Evolutionary conservation across 2,797 vertebrate genomes (phyloP), one percentile per base, ranked within the genome.

Genomic region (Hypotaenidia okinawae): DNA sequence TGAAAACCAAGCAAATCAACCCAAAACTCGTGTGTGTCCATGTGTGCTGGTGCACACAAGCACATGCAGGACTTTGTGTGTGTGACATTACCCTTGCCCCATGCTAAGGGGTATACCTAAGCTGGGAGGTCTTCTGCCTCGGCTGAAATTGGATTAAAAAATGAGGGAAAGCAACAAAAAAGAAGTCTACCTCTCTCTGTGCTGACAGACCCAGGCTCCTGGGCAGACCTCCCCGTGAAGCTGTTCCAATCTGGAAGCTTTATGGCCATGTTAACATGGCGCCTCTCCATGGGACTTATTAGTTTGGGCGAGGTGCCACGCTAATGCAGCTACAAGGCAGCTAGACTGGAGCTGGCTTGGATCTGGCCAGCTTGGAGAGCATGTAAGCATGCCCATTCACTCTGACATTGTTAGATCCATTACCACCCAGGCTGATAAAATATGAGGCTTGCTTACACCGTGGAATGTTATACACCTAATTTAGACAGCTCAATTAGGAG

Each of bases 211-310:
- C 47, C 1, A 1, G 62, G 84, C 69, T 67, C 59, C 77, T 84
- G 19, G 1, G 70, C 84, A 69, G 54, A 51, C 5, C 12, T 6
- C 14, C 57, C 58, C 37, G 0, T 24, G 76, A 66, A 69, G 80
- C 77, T 17, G 68, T 84, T 95, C 95, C 91, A 93, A 43, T 27
- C 89, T 93, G 92, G 89, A 68, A 92, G 94, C 90, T 90, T 93
- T 90, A 84, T 87, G 89, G 87, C 92, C 84, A 22, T 45, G 81
- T 86, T 76, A 89, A 78, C 77, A 33, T 81, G 87, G 91, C 35
- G 35, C n/a, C 66, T 92, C 94, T 96, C 95, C 93, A 89, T 41
- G 2, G 93, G 74, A 52, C 68, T 63, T 89, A 89, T 78, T 92
- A 89, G 87, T 90, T 43, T 89, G 87, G 93, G 89, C 80, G 1